Evolutionary conservation across 2,888 invertebrate genomes (phyloP).

Genomic region (Acrocyrtus sp.): DNA sequence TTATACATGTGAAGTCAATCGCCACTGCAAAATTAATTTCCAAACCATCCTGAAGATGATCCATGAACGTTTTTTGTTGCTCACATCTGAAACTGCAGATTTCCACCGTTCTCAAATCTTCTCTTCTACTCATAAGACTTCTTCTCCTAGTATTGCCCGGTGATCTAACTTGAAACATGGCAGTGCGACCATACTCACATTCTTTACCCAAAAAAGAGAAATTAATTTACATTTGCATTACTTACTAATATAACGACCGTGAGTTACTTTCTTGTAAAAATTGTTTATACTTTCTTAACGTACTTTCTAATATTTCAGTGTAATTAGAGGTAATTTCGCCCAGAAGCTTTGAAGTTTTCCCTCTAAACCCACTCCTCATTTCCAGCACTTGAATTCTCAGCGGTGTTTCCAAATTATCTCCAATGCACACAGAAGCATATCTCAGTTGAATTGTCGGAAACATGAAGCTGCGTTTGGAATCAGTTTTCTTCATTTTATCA

Average conservation of each 20-base stretch:
- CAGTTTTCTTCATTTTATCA: conserved; percentile 66
- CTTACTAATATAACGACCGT: no score
- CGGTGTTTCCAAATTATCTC: conserved; percentile 32
- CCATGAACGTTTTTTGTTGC: conserved; percentile 66
- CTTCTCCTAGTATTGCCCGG: no score
- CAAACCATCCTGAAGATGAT: conserved; percentile 68
- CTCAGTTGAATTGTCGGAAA: conserved; percentile 12
- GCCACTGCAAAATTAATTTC: conserved; percentile 65
- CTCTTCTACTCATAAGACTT: no score
- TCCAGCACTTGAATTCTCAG: conserved; percentile 25
- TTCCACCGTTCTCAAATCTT: no score
- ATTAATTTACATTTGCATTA: no score
- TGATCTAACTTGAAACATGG: no score
- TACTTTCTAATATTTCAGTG: conserved; percentile 36
- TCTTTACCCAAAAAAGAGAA: no score
- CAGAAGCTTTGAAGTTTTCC: conserved; percentile 9
- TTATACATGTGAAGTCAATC: conserved; percentile 65
- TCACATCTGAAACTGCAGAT: conserved; percentile 39
- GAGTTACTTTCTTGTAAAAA: no score
- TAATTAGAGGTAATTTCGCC: conserved; percentile 28
- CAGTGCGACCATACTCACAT: no score
- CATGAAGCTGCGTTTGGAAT: no score
- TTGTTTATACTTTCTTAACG: not conserved
- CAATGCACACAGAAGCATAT: conserved; percentile 22
- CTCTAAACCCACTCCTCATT: conserved; percentile 21